These are phyloP conservation scores for Channa maculata DNA, from an alignment of 2,113 vertebrate genomes.

Conservation along the genomic window DNA sequence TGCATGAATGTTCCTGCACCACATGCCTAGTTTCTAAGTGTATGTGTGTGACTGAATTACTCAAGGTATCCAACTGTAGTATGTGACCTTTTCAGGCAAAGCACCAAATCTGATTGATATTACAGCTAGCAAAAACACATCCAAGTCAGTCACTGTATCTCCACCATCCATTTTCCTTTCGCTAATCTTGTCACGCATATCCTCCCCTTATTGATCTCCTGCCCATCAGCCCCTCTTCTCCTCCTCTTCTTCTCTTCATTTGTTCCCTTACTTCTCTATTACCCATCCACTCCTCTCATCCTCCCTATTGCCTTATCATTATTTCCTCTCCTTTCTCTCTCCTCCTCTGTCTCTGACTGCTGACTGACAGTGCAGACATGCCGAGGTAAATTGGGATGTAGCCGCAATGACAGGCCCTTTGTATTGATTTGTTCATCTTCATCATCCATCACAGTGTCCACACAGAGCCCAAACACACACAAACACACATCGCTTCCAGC, in stretches of 20 bases:
- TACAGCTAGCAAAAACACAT: slow-evolving; percentile 31
- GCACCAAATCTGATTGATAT: slow-evolving; percentile 51
- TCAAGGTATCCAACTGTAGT: slow-evolving; percentile 35
- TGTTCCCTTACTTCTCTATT: slow-evolving; percentile 12
- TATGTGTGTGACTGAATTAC: slow-evolving; percentile 37
- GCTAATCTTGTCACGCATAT: slow-evolving; percentile 14
- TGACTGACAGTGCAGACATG: slow-evolving; percentile 64
- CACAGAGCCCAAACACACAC: slow-evolving; percentile 34
- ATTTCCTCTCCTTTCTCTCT: slow-evolving; percentile 11
- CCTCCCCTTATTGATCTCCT: slow-evolving; percentile 46
- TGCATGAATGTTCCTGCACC: slow-evolving; percentile 15
- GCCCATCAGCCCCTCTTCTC: slow-evolving; percentile 25
- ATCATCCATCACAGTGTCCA: slow-evolving; percentile 66
- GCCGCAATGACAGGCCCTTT: slow-evolving; percentile 63
- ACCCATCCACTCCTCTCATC: slow-evolving; percentile 13
- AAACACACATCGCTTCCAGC: slow-evolving; percentile 13
- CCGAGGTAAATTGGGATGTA: slow-evolving; percentile 70
- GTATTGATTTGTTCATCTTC: slow-evolving; percentile 74
- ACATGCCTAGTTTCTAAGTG: slow-evolving; percentile 6
- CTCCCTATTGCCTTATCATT: slow-evolving; percentile 35
- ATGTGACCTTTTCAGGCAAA: slow-evolving; percentile 63
- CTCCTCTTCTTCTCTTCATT: slow-evolving; percentile 27
- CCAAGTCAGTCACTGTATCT: slow-evolving; percentile 12
- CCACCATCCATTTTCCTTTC: slow-evolving; percentile 18
- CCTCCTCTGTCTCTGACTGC: slow-evolving; percentile 14